Evolutionary conservation across 2,888 invertebrate species (phyloP).

Genomic region (Nycteola revayana): DNA sequence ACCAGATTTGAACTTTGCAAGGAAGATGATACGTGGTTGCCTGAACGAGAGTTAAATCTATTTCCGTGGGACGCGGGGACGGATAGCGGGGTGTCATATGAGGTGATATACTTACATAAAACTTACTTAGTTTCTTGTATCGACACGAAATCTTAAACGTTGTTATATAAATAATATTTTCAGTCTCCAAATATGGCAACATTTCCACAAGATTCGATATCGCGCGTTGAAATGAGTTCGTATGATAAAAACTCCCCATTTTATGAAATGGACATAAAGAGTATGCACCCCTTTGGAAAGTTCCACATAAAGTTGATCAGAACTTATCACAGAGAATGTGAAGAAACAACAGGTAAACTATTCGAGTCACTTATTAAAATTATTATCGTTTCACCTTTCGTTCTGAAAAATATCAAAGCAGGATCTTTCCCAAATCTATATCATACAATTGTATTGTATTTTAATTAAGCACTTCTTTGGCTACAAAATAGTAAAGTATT

Average conservation of each 20-base stretch:
- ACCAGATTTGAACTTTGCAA: slow-evolving; percentile 94
- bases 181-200: slow-evolving; percentile 66
- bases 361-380: no score
- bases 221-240: slow-evolving; percentile 64
- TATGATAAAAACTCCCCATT: slow-evolving; percentile 70
- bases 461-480: no score
- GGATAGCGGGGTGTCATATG: slow-evolving; percentile 95
- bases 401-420: no score
- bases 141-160: no score
- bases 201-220: slow-evolving; percentile 61
- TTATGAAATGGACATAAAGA: slow-evolving; percentile 63
- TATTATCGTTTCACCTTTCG: no score
- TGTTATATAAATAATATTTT: slow-evolving; percentile 21
- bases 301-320: slow-evolving; percentile 58
- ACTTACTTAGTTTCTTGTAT: no score
- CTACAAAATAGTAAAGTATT: no score
- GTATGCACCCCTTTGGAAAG: slow-evolving; percentile 67
- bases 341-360: slow-evolving; percentile 45
- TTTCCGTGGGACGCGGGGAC: slow-evolving; percentile 98
- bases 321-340: slow-evolving; percentile 61
- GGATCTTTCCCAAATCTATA: no score
- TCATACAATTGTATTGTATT: no score
- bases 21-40: slow-evolving; percentile 93
- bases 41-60: slow-evolving; percentile 90
- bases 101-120: slow-evolving; percentile 83